Evolutionary conservation across 1,140 invertebrate species (phyloP).

Genomic region (Apis cerana): DNA sequence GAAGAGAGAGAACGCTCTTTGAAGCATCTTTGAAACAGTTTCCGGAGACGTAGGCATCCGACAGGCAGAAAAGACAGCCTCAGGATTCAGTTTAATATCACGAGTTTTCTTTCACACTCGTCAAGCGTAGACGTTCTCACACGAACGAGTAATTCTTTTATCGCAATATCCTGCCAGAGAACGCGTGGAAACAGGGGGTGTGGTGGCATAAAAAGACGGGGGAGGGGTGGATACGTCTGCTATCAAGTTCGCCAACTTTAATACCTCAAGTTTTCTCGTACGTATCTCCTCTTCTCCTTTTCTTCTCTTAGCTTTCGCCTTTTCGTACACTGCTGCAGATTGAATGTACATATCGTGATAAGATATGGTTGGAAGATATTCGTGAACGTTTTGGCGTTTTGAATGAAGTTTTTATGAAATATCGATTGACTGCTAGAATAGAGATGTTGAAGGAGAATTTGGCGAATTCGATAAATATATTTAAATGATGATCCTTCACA

Average conservation of each 20-base stretch:
- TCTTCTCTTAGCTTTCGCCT: background rate
- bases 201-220: conserved; percentile 29
- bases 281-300: conserved; percentile 18
- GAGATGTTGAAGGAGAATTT: no score
- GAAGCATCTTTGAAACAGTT: background rate
- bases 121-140: conserved; percentile 50
- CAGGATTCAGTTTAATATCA: conserved; percentile 57
- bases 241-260: conserved; percentile 57
- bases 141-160: conserved; percentile 61
- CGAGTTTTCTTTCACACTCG: conserved; percentile 56
- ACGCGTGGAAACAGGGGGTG: background rate
- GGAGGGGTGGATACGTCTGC: conserved; percentile 47
- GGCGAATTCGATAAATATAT: no score
- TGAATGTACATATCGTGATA: background rate
- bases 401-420: background rate
- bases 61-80: conserved; percentile 22
- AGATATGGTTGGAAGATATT: background rate
- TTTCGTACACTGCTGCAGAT: background rate
- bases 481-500: no score
- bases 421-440: background rate
- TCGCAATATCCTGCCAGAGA: conserved; percentile 61
- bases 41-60: conserved; percentile 5
- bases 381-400: background rate
- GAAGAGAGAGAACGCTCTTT: background rate
- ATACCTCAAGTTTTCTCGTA: conserved; percentile 58